Percentiles rank a stretch among this genome's conserved stretches.
phyloP scores from a whole-genome alignment of 2,888 invertebrate genomes.

The Bugula neritina region DNA sequence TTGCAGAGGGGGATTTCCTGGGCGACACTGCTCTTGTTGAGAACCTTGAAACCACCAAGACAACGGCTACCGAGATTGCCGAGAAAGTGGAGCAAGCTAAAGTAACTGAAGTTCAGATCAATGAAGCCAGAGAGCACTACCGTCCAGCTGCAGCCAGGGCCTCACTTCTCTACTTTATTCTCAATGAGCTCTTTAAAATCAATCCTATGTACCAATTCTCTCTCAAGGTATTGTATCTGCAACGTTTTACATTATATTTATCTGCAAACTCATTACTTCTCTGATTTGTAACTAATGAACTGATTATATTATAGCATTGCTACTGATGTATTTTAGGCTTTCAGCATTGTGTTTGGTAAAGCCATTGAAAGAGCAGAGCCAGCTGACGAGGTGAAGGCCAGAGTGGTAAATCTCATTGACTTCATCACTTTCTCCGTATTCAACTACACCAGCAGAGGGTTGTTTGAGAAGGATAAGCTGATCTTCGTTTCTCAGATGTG shows the following conservation, averaged over 20 bases:
- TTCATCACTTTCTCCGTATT: constrained; percentile 90
- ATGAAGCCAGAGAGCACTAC: constrained; percentile 85
- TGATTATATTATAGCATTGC: too few species aligned
- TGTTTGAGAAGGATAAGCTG: constrained; percentile 92
- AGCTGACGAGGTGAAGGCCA: constrained; percentile 68
- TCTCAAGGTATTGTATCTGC: constrained; percentile 66
- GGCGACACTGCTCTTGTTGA: constrained; percentile 92
- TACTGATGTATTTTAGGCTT: too few species aligned
- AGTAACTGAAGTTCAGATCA: constrained; percentile 83
- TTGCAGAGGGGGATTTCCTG: constrained; percentile 64
- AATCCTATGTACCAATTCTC: constrained; percentile 97
- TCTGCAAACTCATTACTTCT: too few species aligned
- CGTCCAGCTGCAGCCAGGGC: constrained; percentile 85
- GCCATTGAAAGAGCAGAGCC: constrained; percentile 83
- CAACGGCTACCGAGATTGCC: constrained; percentile 91
- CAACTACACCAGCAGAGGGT: constrained; percentile 84
- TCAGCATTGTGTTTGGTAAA: constrained; percentile 94
- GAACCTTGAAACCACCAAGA: constrained; percentile 90
- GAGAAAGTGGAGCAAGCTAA: constrained; percentile 82
- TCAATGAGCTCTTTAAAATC: constrained; percentile 89
- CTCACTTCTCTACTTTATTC: constrained; percentile 85
- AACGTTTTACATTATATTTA: too few species aligned
- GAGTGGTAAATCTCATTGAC: constrained; percentile 84
- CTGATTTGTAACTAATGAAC: too few species aligned
- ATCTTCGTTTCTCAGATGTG: constrained; percentile 95